These are phyloP conservation scores for Aspidoscelis tigris DNA, from an alignment of 2,113 vertebrate species.

Conservation along the genomic window DNA sequence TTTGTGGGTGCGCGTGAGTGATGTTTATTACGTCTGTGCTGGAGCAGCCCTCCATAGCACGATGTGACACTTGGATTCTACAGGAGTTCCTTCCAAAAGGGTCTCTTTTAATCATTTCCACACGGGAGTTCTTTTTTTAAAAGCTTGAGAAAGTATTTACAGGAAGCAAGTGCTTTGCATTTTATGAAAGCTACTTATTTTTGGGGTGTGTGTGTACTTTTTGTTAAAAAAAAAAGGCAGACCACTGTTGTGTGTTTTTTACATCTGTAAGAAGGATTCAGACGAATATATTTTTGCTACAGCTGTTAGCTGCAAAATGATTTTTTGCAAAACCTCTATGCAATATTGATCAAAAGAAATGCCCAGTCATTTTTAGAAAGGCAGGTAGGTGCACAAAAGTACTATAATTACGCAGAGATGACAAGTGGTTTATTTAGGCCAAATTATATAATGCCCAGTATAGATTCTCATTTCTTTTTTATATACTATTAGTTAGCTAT, in stretches of 20 bases:
- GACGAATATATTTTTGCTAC: slow-evolving; percentile 44
- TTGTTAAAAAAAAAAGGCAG: background rate
- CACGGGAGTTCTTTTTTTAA: slow-evolving; percentile 33
- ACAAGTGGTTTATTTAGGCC: background rate
- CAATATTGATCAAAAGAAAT: slow-evolving; percentile 38
- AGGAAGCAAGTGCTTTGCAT: slow-evolving; percentile 2
- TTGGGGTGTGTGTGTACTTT: background rate
- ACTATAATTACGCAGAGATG: slow-evolving; percentile 34
- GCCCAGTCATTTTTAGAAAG: slow-evolving; percentile 23
- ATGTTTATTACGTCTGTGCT: slow-evolving; percentile 70
- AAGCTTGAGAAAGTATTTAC: slow-evolving; percentile 5
- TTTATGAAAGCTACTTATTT: slow-evolving; percentile 31
- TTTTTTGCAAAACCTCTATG: slow-evolving; percentile 44
- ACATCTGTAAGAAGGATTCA: slow-evolving; percentile 37
- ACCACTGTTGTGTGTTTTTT: background rate
- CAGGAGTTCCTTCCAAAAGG: slow-evolving; percentile 53
- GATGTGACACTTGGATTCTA: slow-evolving; percentile 62
- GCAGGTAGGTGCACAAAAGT: slow-evolving; percentile 40
- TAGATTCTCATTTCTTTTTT: slow-evolving; percentile 44
- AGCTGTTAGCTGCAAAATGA: slow-evolving; percentile 36
- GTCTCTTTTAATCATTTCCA: slow-evolving; percentile 69
- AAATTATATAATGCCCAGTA: slow-evolving; percentile 24
- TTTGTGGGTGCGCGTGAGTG: slow-evolving; percentile 66
- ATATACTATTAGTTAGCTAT: slow-evolving; percentile 53
- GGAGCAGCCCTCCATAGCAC: slow-evolving; percentile 49